Conservation (phyloP, 2,113 vertebrate genomes). For the Anarhynchus alexandrinus region DNA sequence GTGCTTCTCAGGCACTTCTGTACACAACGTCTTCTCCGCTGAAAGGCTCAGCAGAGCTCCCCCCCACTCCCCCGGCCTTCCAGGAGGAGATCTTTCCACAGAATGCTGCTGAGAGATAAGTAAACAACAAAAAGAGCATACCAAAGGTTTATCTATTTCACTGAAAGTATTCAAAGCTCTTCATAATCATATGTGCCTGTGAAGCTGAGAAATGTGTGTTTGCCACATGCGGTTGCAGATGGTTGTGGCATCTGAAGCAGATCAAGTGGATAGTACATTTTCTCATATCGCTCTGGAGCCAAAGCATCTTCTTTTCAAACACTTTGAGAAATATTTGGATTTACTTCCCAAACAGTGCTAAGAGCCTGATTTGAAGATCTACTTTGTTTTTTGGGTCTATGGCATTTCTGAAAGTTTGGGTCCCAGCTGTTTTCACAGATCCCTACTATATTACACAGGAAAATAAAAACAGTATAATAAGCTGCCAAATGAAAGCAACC, state of each 20-base stretch:
- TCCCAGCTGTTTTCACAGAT: not conserved
- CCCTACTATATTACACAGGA: not conserved
- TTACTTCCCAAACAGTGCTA: not conserved
- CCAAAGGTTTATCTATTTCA: not conserved
- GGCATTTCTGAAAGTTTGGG: not conserved
- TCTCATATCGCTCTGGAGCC: not conserved
- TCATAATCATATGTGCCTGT: not conserved
- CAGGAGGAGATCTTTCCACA: not conserved
- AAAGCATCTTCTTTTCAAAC: conserved; percentile 7
- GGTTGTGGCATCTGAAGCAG: conserved; percentile 25
- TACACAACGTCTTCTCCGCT: not conserved
- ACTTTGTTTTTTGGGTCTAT: not conserved
- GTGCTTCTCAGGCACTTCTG: not conserved
- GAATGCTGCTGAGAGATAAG: not conserved
- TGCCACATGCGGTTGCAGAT: conserved; percentile 38
- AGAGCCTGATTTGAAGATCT: not conserved
- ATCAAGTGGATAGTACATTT: conserved; percentile 1
- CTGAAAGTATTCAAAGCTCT: not conserved
- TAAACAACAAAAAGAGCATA: not conserved
- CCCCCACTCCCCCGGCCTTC: not conserved
- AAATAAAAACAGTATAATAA: not conserved
- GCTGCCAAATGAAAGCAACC: not conserved
- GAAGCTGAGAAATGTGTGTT: not conserved
- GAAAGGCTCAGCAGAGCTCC: not conserved
- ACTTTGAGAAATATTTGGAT: not conserved